Evolutionary conservation across 2,113 vertebrate species (phyloP), one percentile per base, ranked within the genome.

Genomic region (Lynx canadensis): DNA sequence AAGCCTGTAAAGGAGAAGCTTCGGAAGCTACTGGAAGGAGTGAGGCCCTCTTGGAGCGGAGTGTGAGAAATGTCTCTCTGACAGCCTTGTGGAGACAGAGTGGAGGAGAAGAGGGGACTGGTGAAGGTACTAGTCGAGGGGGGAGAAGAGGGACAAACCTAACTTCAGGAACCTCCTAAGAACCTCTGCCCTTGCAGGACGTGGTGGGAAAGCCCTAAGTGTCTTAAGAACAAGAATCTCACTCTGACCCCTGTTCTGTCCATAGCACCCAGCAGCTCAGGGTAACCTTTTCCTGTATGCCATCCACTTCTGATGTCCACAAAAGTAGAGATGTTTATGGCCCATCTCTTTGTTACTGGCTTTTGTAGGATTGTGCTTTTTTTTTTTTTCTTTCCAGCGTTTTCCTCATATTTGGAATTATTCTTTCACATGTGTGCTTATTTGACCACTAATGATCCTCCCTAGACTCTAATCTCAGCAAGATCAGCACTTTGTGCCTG

Each of bases 401-500:
- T 74, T 66, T 87, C 71, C 31, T 96, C 6, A 69, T 19, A 38
- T 92, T 80, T 69, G 13, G 29, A 86, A 60, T 87, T 69, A n/a
- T 36, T 80, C 27, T 52, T 84, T 87, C 31, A 27, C 29, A 91
- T n/a, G 21, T 78, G 4, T 88, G 2, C 63, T 94, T 89, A 52
- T 68, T 74, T 86, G 31, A 80, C 29, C 74, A 91, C 18, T 33
- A 6, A 63, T 68, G 18, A 71, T 89, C 36, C 18, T 76, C 38
- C 68, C 5, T 63, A 45, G 19, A 63, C 4, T 66, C 18, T 57
- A 55, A 36, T 41, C 11, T 41, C n/a, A 25, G 10, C 93, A 92
- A 60, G 13, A 12, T 36, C 57, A 92, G 31, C 6, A 81, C 71
- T 23, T 52, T 52, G 2, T 82, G 31, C 9, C 21, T 5, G 0